Conservation (phyloP, 2,113 vertebrate species). For the Amblyornis subalaris region DNA sequence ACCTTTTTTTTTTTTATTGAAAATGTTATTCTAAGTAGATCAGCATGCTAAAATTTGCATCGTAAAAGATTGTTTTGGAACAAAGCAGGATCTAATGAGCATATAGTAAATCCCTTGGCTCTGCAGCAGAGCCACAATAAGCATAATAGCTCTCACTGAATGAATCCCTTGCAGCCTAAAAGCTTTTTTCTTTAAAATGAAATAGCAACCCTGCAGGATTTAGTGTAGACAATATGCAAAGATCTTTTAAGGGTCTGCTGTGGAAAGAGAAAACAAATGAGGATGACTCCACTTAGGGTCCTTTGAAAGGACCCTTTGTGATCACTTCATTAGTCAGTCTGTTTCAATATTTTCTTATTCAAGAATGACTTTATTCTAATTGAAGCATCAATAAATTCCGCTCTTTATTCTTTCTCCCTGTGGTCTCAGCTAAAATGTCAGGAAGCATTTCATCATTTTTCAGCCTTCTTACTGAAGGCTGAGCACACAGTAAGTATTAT, state of each 20-base stretch:
- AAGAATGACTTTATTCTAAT: conserved; percentile 37
- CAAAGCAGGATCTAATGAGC: conserved; percentile 62
- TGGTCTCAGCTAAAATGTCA: conserved; percentile 36
- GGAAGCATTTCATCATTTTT: conserved; percentile 29
- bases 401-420: conserved; percentile 22
- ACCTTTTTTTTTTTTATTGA: not conserved
- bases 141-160: conserved; percentile 56
- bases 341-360: conserved; percentile 54
- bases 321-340: conserved; percentile 48
- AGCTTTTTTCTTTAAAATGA: conserved; percentile 57
- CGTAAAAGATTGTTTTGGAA: conserved; percentile 56
- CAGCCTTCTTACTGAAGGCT: not conserved
- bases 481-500: not conserved
- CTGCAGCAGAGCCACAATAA: conserved; percentile 56
- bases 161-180: conserved; percentile 57
- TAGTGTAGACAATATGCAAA: conserved; percentile 38
- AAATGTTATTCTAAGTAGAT: conserved; percentile 46
- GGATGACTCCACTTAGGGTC: conserved; percentile 5
- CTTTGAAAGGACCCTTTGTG: conserved; percentile 50
- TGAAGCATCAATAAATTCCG: conserved; percentile 31
- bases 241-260: conserved; percentile 32
- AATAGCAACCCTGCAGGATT: conserved; percentile 47
- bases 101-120: conserved; percentile 60
- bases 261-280: conserved; percentile 25
- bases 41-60: conserved; percentile 62